phyloP scores from a whole-genome alignment of 2,888 invertebrate genomes.

The Drosophila heteroneura region DNA sequence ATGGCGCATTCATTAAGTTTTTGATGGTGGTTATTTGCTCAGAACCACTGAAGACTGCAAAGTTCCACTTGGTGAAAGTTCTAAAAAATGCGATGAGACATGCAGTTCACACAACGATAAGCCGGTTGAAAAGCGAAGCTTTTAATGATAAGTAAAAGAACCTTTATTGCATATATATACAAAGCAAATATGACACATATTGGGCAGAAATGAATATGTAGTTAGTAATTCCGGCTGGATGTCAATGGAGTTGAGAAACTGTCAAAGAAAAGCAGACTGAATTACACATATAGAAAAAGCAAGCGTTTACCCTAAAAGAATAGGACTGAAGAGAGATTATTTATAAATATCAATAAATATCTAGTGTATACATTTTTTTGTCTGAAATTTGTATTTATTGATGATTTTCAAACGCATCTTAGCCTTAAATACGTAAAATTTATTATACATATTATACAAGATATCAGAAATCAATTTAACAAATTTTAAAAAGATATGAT shows the following conservation, averaged over 20 bases:
- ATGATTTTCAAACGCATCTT: not conserved
- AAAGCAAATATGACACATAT: conserved; percentile 31
- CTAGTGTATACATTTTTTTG: too few relatives aligned
- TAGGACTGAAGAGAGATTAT: not conserved
- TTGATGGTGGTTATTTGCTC: conserved; percentile 14
- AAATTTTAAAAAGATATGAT: not conserved
- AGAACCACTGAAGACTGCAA: conserved; percentile 29
- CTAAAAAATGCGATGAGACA: conserved; percentile 50
- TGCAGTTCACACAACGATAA: conserved; percentile 47
- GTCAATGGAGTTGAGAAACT: conserved; percentile 35
- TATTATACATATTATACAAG: not conserved
- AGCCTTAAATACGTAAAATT: not conserved
- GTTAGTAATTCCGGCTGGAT: conserved; percentile 21
- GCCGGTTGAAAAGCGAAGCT: conserved; percentile 3
- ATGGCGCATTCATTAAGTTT: conserved; percentile 34
- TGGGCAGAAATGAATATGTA: conserved; percentile 6
- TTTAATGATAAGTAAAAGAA: conserved; percentile 23
- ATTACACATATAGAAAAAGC: not conserved
- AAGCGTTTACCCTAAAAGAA: not conserved
- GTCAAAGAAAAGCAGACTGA: not conserved
- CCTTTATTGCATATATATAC: not conserved
- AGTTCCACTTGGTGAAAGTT: conserved; percentile 63
- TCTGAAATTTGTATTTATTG: not conserved
- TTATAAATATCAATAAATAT: not conserved
- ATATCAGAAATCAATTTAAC: not conserved